Conservation (phyloP, 2,797 vertebrate genomes). For the Enteromius radiatus region DNA sequence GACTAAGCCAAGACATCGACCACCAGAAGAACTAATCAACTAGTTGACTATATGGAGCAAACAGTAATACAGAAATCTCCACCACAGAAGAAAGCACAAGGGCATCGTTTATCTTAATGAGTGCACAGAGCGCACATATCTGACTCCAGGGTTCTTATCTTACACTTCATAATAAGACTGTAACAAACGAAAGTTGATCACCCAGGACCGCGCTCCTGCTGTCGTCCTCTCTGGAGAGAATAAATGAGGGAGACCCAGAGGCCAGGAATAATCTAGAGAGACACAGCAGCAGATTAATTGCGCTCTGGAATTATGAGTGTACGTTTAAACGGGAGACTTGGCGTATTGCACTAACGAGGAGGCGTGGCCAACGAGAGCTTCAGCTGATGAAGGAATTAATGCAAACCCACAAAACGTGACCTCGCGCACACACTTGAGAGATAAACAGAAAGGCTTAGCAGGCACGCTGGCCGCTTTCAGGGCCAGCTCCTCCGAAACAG, state of each 20-base stretch:
- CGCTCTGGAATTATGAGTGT: slow-evolving; percentile 40
- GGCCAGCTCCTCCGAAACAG: slow-evolving; percentile 65
- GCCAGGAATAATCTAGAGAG: slow-evolving; percentile 39
- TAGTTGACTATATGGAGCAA: not conserved
- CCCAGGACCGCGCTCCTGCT: slow-evolving; percentile 12
- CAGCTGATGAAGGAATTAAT: slow-evolving; percentile 36
- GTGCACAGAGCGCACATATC: not conserved
- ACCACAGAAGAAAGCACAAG: slow-evolving; percentile 1
- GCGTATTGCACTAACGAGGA: slow-evolving; percentile 43
- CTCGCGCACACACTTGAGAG: slow-evolving; percentile 46
- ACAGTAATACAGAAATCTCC: not conserved
- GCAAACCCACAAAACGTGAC: slow-evolving; percentile 24
- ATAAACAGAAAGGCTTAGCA: slow-evolving; percentile 62
- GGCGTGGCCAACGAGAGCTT: slow-evolving; percentile 29
- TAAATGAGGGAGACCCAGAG: slow-evolving; percentile 33
- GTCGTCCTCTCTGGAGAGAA: slow-evolving; percentile 31
- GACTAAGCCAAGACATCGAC: not conserved
- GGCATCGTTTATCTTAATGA: slow-evolving; percentile 17
- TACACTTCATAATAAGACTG: slow-evolving; percentile 25
- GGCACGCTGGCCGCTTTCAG: slow-evolving; percentile 64
- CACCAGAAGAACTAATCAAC: not conserved
- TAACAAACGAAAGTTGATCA: slow-evolving; percentile 27
- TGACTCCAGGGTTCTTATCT: slow-evolving; percentile 18
- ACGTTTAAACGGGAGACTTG: slow-evolving; percentile 25
- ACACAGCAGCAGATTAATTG: slow-evolving; percentile 50